Base-by-base conservation (phyloP, 2,797 vertebrate genomes). In the Masticophis lateralis region DNA sequence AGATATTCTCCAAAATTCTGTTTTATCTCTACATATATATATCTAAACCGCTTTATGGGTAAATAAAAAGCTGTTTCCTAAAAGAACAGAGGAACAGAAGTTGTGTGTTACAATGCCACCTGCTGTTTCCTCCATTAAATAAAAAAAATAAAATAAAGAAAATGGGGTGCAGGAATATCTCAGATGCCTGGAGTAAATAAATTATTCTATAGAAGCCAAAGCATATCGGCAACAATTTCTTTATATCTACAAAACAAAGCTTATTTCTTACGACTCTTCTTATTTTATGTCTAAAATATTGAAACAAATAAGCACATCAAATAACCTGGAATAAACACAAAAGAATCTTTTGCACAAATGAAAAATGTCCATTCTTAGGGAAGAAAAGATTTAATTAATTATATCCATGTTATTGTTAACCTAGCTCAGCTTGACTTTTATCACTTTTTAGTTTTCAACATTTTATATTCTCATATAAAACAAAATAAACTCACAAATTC, bases 81-180 rank as follows among this genome's bases (percentile, higher is more conserved):
- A 86, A 86, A 55, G 61, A 55, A 27, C 18, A 51, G n/a, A n/a
- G 83, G 92, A 89, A 37, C 32, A 18, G 25, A 90, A 69, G 51
- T 55, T 10, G 13, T 60, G n/a, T 92, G 91, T 88, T 93, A 93
- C 94, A 37, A 88, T 93, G 95, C 59, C 69, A 95, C 83, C 89
- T 96, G 60, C 86, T 95, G 95, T 90, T 93, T 32, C 86, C 87
- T 93, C 95, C 92, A 28, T 57, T 47, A 56, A 74, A 14, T 89
- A 51, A 79, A 79, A 79, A 43, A 74, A 37, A 20, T n/a, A 63
- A 43, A 22, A 43, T 4, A 79, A 79, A 79, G 20, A 25, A 47
- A 83, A 47, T 0, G 37, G 4, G 22, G 43, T 18, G 7, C 10
- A 20, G 74, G 20, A 83, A 47, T 83, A 47, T 83, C 9, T 83